phyloP scores from a whole-genome alignment of 2,797 vertebrate species.

The Prionace glauca region DNA sequence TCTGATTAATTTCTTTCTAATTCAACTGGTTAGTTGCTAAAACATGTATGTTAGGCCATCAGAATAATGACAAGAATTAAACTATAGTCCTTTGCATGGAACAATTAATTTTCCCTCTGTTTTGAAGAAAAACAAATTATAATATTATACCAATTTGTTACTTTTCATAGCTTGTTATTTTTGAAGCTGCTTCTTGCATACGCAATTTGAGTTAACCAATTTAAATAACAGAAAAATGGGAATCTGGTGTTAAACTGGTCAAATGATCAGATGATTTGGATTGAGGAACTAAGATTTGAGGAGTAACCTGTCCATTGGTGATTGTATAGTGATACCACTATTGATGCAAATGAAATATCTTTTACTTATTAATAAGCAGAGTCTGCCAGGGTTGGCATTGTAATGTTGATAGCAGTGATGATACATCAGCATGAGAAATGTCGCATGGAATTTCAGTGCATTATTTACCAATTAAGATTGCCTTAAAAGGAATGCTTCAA shows the following conservation, averaged over 20 bases:
- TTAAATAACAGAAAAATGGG: not conserved
- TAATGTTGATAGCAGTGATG: not conserved
- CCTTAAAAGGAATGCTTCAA: not conserved
- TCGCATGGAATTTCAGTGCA: not conserved
- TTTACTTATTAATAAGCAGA: not conserved
- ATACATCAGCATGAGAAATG: not conserved
- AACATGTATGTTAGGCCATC: not conserved
- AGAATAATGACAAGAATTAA: not conserved
- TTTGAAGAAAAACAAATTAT: not conserved
- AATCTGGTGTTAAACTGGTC: not conserved
- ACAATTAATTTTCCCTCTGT: not conserved
- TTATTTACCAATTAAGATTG: not conserved
- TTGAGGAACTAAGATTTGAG: not conserved
- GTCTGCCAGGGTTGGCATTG: not conserved
- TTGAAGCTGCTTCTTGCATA: not conserved
- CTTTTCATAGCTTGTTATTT: not conserved
- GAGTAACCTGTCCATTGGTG: not conserved
- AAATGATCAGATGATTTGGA: not conserved
- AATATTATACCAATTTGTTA: not conserved
- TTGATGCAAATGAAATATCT: not conserved
- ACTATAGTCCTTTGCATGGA: not conserved
- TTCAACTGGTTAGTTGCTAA: not conserved
- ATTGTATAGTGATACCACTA: not conserved
- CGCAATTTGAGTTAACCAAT: not conserved
- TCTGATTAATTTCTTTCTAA: not conserved